Percentiles rank a stretch among this genome's conserved stretches.
These are phyloP conservation scores for Botia kubotai DNA, from an alignment of 2,797 vertebrate species.

Conservation along the genomic window DNA sequence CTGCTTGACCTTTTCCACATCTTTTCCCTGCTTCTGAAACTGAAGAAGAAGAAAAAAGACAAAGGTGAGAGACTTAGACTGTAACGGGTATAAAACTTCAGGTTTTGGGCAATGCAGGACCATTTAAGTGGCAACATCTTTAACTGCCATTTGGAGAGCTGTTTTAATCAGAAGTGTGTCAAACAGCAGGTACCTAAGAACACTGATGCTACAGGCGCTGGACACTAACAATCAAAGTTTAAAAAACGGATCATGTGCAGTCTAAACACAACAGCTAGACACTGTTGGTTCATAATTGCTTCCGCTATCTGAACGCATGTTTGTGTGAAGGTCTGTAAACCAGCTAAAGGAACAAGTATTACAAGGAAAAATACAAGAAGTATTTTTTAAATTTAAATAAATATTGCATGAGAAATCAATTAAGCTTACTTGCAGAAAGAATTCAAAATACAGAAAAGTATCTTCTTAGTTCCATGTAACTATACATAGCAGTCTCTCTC, in stretches of 20 bases:
- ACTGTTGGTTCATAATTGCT: neutral
- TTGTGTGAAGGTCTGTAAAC: neutral
- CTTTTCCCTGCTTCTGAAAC: constrained; percentile 98
- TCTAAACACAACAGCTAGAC: neutral
- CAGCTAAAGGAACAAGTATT: neutral
- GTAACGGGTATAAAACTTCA: neutral
- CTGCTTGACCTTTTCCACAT: constrained; percentile 95
- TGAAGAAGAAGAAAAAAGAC: constrained; percentile 61
- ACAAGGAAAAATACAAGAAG: no score
- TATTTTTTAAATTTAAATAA: no score
- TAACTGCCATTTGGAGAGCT: neutral
- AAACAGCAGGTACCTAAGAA: constrained; percentile 1
- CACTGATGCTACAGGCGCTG: neutral
- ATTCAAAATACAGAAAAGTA: neutral
- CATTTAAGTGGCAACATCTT: neutral
- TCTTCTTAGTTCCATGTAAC: neutral
- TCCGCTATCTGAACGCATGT: neutral
- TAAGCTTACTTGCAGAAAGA: no score
- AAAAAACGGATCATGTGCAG: neutral
- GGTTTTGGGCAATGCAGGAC: neutral
- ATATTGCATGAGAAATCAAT: no score
- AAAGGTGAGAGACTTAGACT: constrained; percentile 1
- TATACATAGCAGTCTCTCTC: neutral
- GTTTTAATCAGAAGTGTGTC: constrained; percentile 8
- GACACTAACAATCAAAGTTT: neutral